phyloP scores from a whole-genome alignment of 2,113 vertebrate species.

The Lepus timidus region DNA sequence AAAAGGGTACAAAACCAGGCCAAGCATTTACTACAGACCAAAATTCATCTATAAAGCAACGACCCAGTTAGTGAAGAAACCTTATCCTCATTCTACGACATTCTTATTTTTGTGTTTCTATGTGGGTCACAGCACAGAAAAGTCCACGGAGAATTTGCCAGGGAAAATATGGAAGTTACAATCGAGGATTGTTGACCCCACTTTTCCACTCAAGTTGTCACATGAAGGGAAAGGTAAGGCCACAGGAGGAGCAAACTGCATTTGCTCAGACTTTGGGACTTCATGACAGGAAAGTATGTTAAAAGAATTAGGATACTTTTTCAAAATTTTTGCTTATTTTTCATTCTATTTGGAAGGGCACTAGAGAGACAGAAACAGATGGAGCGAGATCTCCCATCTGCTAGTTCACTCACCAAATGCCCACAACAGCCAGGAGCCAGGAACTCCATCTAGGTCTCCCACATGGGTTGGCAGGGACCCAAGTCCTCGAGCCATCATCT shows the following conservation, averaged over 20 bases:
- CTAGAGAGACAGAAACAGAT: no score
- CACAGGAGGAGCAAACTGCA: background rate
- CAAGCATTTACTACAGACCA: slow-evolving; percentile 67
- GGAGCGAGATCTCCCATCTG: no score
- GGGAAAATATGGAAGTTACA: slow-evolving; percentile 65
- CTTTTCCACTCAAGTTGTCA: slow-evolving; percentile 59
- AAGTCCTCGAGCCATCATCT: no score
- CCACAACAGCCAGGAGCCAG: no score
- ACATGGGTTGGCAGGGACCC: no score
- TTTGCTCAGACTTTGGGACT: slow-evolving; percentile 31
- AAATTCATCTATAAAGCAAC: slow-evolving; percentile 53
- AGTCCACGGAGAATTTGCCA: slow-evolving; percentile 67
- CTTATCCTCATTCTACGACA: slow-evolving; percentile 58
- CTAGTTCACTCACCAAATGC: no score
- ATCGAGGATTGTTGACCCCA: slow-evolving; percentile 56
- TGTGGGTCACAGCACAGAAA: slow-evolving; percentile 78
- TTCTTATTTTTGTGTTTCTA: slow-evolving; percentile 78
- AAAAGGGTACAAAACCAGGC: slow-evolving; percentile 63
- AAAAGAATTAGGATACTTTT: slow-evolving; percentile 12
- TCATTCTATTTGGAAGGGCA: no score
- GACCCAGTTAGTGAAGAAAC: slow-evolving; percentile 75
- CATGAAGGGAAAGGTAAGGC: slow-evolving; percentile 48
- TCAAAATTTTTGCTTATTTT: background rate
- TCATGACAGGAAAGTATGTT: slow-evolving; percentile 40
- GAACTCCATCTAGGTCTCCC: no score